Base-by-base conservation (phyloP, 2,797 vertebrate genomes). In the Geotrypetes seraphini region DNA sequence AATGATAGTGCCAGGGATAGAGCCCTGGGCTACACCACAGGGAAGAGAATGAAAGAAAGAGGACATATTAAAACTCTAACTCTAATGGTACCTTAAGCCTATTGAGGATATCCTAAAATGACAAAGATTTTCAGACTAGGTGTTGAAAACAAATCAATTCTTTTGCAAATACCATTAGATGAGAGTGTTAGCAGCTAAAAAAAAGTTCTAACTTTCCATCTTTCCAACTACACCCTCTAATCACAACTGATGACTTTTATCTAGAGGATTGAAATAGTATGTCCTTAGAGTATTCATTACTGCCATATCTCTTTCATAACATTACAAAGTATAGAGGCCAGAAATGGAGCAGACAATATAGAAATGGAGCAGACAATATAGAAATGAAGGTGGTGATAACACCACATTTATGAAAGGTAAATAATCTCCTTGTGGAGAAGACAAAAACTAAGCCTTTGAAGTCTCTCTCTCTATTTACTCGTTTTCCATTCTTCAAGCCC, bases 171-270 rank as follows among this genome's bases (percentile, higher is more conserved):
- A 40, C 30, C 18, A 53, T 9, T 31, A 51, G 19, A 23, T 53
- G 45, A 58, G 53, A 58, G 53, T 16, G 24, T 42, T 57, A 60
- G 34, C 23, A 40, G 20, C 36, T 41, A 25, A 43, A 29, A n/a
- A 44, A 23, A 45, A 22, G 30, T 33, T 26, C 50, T 53, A 26
- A 35, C 9, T 67, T 63, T 61, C 43, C 17, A 30, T 48, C n/a
- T 47, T 55, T 44, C 44, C 37, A 28, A 16, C 53, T 33, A 34
- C 60, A 3, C 24, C 36, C 53, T 43, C 25, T 63, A 60, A 39
- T 36, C 49, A 22, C 55, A 67, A 60, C 42, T 29, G 8, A 60
- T 32, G 7, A 28, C 28, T 60, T 58, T 44, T 29, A 52, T 57
- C 41, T 52, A 53, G 12, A 27, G 28, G 22, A 54, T 35, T 16